phyloP scores from a whole-genome alignment of 2,797 vertebrate genomes.

The Falco biarmicus region DNA sequence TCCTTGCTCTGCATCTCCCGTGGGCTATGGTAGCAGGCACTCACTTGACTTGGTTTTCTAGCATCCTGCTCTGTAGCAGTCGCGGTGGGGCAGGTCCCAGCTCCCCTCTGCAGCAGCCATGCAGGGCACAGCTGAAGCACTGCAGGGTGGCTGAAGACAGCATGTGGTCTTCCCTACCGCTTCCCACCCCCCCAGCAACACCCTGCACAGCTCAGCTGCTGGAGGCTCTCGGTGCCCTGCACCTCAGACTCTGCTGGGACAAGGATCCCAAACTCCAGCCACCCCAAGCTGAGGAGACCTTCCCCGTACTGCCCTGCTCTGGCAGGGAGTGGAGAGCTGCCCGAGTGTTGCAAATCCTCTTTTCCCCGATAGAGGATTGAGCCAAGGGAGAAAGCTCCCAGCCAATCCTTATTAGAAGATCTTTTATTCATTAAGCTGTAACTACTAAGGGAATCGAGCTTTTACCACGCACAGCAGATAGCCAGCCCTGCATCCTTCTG shows the following conservation, averaged over 20 bases:
- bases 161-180: not conserved
- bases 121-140: not conserved
- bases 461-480: fast-evolving
- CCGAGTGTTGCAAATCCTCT: fast-evolving
- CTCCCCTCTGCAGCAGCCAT: not conserved
- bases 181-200: not conserved
- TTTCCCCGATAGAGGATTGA: not conserved
- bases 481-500: not conserved
- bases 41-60: not conserved
- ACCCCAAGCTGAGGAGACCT: not conserved
- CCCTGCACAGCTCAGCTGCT: too few relatives aligned
- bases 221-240: not conserved
- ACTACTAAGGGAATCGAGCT: not conserved
- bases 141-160: not conserved
- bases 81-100: not conserved
- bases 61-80: too few relatives aligned
- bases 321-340: not conserved
- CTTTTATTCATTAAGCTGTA: not conserved
- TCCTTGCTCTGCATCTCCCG: not conserved
- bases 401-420: not conserved
- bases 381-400: not conserved
- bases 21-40: not conserved
- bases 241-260: not conserved
- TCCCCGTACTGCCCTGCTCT: not conserved
- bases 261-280: not conserved